phyloP scores from a whole-genome alignment of 1,140 invertebrate genomes.

The Drosophila fuyamai region DNA sequence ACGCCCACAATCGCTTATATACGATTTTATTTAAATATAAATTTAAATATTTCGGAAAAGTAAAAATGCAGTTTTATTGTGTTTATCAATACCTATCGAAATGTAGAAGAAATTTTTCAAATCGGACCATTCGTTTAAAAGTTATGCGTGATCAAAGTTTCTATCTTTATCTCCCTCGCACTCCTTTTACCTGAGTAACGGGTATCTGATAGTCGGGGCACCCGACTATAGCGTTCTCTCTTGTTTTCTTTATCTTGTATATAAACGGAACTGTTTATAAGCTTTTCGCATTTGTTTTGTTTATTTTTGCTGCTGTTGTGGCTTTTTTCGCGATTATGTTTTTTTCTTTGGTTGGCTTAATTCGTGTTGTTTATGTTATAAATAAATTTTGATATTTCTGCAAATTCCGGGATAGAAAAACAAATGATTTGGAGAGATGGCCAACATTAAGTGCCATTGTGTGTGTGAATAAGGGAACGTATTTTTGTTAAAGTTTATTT shows the following conservation, averaged over 20 bases:
- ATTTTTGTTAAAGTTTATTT: constrained; percentile 9
- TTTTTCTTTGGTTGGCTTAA: constrained; percentile 47
- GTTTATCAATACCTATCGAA: no score
- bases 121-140: no score
- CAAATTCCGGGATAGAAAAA: constrained; percentile 51
- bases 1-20: no score
- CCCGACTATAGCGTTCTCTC: no score
- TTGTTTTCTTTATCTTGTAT: constrained; percentile 4
- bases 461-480: background rate
- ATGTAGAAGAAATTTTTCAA: no score
- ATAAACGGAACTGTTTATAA: constrained; percentile 49
- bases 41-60: no score
- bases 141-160: no score
- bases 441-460: constrained; percentile 5
- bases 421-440: constrained; percentile 25
- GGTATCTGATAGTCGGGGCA: no score
- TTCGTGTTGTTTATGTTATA: constrained; percentile 77
- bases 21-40: no score
- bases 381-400: constrained; percentile 64
- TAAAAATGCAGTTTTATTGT: no score
- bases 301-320: constrained; percentile 32
- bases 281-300: constrained; percentile 49
- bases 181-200: no score
- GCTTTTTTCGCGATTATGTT: constrained; percentile 35
- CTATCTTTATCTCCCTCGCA: no score